These are phyloP conservation scores for Phymastichus coffea DNA, from an alignment of 1,140 invertebrate species.

Conservation along the genomic window DNA sequence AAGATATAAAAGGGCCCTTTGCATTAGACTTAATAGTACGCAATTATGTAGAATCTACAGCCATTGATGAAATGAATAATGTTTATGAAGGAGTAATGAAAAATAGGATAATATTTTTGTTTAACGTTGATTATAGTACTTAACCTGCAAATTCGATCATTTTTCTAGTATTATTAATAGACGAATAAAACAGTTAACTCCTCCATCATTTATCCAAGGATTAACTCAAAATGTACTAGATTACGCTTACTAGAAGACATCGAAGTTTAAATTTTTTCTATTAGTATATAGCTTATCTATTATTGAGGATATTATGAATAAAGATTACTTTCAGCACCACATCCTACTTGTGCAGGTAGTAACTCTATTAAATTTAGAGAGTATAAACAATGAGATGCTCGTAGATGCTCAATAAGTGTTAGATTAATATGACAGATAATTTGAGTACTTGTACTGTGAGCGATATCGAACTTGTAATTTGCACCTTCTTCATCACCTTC, in stretches of 20 bases:
- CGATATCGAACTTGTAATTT: no score
- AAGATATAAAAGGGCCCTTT: neutral
- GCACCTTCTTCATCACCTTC: no score
- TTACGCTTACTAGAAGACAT: neutral
- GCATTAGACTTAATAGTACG: neutral
- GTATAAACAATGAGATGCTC: no score
- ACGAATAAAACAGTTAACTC: neutral
- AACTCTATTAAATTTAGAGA: no score
- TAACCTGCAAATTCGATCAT: neutral
- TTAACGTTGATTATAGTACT: neutral
- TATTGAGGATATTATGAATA: no score
- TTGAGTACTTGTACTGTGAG: no score
- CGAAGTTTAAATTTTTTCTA: no score
- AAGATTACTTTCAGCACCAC: no score
- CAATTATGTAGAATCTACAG: slow-evolving; percentile 1
- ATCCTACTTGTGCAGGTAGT: no score
- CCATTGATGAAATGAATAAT: neutral
- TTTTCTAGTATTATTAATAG: neutral
- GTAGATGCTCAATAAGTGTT: no score
- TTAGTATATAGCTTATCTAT: no score
- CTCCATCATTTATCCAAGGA: neutral
- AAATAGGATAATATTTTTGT: slow-evolving; percentile 1
- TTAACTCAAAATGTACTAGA: neutral
- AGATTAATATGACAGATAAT: no score
- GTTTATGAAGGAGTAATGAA: neutral